Percentiles rank a stretch among this genome's conserved stretches.
phyloP scores from a whole-genome alignment of 2,888 invertebrate genomes.

The Endotricha flammealis region DNA sequence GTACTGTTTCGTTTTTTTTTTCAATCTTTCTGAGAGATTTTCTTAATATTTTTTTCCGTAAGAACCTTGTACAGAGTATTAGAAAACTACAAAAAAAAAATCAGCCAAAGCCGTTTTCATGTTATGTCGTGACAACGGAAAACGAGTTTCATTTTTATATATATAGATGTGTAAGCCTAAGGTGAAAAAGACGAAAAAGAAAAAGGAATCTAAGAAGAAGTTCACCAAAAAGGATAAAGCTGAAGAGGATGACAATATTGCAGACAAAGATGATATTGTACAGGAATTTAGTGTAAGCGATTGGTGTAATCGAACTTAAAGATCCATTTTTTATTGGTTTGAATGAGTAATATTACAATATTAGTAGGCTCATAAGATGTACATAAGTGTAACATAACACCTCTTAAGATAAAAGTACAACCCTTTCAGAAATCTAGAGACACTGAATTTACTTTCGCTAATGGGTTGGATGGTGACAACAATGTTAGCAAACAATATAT shows the following conservation, averaged over 20 bases:
- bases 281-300: constrained; percentile 84
- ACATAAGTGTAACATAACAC: neutral
- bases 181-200: constrained; percentile 47
- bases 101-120: too few relatives aligned
- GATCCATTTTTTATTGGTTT: too few relatives aligned
- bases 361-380: neutral
- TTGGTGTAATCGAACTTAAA: too few relatives aligned
- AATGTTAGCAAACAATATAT: constrained; percentile 42
- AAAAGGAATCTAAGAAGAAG: constrained; percentile 54
- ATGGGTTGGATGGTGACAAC: constrained; percentile 41
- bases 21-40: too few relatives aligned
- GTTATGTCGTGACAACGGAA: too few relatives aligned
- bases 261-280: constrained; percentile 78
- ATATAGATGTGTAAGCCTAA: constrained; percentile 34
- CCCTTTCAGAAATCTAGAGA: constrained; percentile 36
- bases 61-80: too few relatives aligned
- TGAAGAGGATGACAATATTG: constrained; percentile 35
- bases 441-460: constrained; percentile 40
- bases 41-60: too few relatives aligned
- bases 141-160: too few relatives aligned
- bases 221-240: constrained; percentile 43
- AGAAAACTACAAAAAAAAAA: too few relatives aligned
- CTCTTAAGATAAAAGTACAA: constrained; percentile 13
- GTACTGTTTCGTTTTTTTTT: too few relatives aligned
- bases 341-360: too few relatives aligned